These are phyloP conservation scores for Drosophila elegans DNA, from an alignment of 1,140 invertebrate species.

Conservation along the genomic window DNA sequence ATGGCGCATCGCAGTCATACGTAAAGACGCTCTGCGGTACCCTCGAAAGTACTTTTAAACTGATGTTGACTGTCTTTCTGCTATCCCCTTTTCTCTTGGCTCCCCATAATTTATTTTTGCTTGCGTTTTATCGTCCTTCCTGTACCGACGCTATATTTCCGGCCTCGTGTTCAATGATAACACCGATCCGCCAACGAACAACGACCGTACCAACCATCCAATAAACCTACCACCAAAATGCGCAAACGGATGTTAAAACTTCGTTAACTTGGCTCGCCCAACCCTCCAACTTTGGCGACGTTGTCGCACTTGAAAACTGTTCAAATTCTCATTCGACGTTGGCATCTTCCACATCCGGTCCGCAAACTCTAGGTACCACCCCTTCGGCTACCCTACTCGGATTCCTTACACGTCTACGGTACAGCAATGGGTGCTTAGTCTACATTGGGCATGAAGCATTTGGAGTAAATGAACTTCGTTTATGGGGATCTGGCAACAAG, in stretches of 20 bases:
- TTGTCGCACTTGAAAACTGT: slow-evolving; percentile 75
- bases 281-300: slow-evolving; percentile 29
- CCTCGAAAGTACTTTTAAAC: slow-evolving; percentile 11
- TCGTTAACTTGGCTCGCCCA: slow-evolving; percentile 72
- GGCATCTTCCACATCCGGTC: slow-evolving; percentile 59
- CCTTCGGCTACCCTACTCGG: neutral
- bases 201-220: slow-evolving; percentile 22
- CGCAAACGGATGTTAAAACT: slow-evolving; percentile 83
- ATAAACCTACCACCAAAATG: slow-evolving; percentile 68
- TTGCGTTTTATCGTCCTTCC: slow-evolving; percentile 81
- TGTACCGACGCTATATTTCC: slow-evolving; percentile 80
- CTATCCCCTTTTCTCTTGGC: neutral
- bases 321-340: slow-evolving; percentile 79
- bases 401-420: slow-evolving; percentile 11
- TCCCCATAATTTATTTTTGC: slow-evolving; percentile 42
- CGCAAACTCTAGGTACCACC: slow-evolving; percentile 9
- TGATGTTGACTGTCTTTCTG: slow-evolving; percentile 25
- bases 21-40: slow-evolving; percentile 30
- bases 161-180: slow-evolving; percentile 84
- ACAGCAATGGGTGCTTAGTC: slow-evolving; percentile 89
- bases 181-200: slow-evolving; percentile 60
- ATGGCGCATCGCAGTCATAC: slow-evolving; percentile 71
- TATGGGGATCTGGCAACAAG: slow-evolving; percentile 92
- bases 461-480: slow-evolving; percentile 92
- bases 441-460: slow-evolving; percentile 94